Percentiles rank a stretch among this genome's conserved stretches.
phyloP scores from a whole-genome alignment of 1,140 invertebrate genomes.

The Drosophila melanica region DNA sequence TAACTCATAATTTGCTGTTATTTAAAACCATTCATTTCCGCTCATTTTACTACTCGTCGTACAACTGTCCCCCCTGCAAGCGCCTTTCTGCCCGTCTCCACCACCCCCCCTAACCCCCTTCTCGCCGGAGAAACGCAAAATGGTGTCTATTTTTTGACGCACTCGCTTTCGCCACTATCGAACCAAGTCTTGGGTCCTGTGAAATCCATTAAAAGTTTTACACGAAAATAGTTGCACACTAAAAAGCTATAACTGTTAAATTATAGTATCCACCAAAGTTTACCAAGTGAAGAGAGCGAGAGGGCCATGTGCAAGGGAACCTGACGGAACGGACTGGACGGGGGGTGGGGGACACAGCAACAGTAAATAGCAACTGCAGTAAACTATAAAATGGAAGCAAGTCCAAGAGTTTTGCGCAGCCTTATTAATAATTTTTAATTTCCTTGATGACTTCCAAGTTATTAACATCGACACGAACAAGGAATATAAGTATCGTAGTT shows the following conservation, averaged over 20 bases:
- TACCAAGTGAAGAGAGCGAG: constrained; percentile 13
- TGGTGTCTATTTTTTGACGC: constrained; percentile 79
- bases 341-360: constrained; percentile 5
- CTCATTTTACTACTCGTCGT: constrained; percentile 75
- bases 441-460: constrained; percentile 80
- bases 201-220: constrained; percentile 83
- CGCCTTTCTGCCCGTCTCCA: too few relatives aligned
- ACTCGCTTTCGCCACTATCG: constrained; percentile 54
- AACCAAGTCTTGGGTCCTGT: constrained; percentile 57
- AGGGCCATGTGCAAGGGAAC: neutral
- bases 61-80: constrained; percentile 15
- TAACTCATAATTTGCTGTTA: constrained; percentile 81
- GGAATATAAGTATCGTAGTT: constrained; percentile 14
- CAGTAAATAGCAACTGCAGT: constrained; percentile 57
- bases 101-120: neutral
- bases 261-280: constrained; percentile 77
- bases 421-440: constrained; percentile 83
- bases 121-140: constrained; percentile 11
- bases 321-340: constrained; percentile 5
- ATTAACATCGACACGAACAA: constrained; percentile 59
- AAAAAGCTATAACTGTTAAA: constrained; percentile 81
- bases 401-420: constrained; percentile 51
- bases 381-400: constrained; percentile 73
- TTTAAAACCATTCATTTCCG: constrained; percentile 82
- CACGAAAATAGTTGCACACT: constrained; percentile 81